Evolutionary conservation across 1,140 invertebrate species (phyloP).

Genomic region (Teleopsis dalmanni): DNA sequence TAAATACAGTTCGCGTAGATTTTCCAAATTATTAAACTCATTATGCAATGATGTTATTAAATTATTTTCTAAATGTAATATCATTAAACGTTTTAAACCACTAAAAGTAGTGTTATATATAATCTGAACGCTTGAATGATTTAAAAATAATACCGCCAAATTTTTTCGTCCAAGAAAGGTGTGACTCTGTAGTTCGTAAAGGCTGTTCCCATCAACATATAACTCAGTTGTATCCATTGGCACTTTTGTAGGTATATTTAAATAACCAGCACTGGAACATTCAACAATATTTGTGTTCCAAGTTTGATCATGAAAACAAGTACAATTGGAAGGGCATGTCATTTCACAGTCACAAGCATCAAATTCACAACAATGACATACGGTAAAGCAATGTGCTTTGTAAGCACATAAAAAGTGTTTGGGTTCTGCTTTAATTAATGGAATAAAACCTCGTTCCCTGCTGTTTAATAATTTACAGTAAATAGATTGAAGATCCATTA

Average conservation of each 20-base stretch:
- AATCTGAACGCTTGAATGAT: slow-evolving; percentile 76
- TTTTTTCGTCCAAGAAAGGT: slow-evolving; percentile 86
- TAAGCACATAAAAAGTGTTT: slow-evolving; percentile 89
- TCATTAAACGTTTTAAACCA: slow-evolving; percentile 66
- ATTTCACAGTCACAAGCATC: slow-evolving; percentile 93
- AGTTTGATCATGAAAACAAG: slow-evolving; percentile 88
- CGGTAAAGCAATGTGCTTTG: slow-evolving; percentile 84
- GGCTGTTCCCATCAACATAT: slow-evolving; percentile 85
- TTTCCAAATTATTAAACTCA: slow-evolving; percentile 75
- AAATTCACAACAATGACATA: slow-evolving; percentile 91
- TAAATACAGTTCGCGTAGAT: slow-evolving; percentile 74
- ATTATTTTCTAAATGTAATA: slow-evolving; percentile 81
- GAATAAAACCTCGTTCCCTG: slow-evolving; percentile 69
- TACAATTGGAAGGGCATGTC: slow-evolving; percentile 89
- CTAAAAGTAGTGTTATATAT: slow-evolving; percentile 86
- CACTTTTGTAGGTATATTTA: slow-evolving; percentile 73
- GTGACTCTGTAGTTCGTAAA: slow-evolving; percentile 77
- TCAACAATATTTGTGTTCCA: slow-evolving; percentile 92
- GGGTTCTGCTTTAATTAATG: slow-evolving; percentile 72
- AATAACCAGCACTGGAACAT: slow-evolving; percentile 73
- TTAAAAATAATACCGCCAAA: slow-evolving; percentile 75
- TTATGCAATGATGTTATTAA: slow-evolving; percentile 68
- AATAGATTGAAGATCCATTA: slow-evolving; percentile 86
- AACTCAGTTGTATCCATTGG: slow-evolving; percentile 93
- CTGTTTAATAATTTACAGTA: slow-evolving; percentile 84